Base-by-base conservation (phyloP, 2,888 invertebrate species). In the Orthosia gracilis region DNA sequence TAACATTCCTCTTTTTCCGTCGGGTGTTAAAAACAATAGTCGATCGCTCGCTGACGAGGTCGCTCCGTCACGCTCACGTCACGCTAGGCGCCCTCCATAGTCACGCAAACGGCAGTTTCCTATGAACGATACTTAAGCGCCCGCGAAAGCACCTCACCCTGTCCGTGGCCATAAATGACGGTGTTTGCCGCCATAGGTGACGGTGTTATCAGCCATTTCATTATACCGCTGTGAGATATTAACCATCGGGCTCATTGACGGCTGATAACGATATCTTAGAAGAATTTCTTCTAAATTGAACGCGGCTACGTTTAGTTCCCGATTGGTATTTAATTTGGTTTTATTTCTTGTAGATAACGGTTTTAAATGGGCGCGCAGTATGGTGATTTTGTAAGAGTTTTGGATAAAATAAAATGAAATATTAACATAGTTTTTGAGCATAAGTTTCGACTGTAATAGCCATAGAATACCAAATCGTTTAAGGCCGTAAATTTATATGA, bases 241-340 rank as follows among this genome's bases (percentile, higher is more conserved):
- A 78, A 57, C 80, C 71, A 79, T 83, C 76, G 57, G 54, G 40
- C 17, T 72, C 61, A 72, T 83, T 80, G 67, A 58, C 78, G 83
- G 63, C 69, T 73, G 86, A 86, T 85, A 86, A 71, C 58, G 64
- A 31, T 84, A 85, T 86, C 86, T 76, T 11, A 62, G 54, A 50
- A 31, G 80, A 73, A 78, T 80, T 85, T 68, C 83, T 75, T 83
- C 66, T 59, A 70, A 83, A 81, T 81, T 72, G 65, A 77, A 74
- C 62, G 73, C 64, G 57, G 74, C 52, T 12, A 18, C 70, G 72
- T 69, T 73, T 77, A 64, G 73, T 63, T 83, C 68, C 86, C 77
- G 75, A 86, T 85, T 85, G 83, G 76, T 82, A 84, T 81, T 84
- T 83, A 81, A 86, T 86, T 76, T 76, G 54, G 73, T 66, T 85